Percentiles rank a stretch among this genome's conserved stretches.
phyloP scores from a whole-genome alignment of 2,888 invertebrate species.

The Timema podura region DNA sequence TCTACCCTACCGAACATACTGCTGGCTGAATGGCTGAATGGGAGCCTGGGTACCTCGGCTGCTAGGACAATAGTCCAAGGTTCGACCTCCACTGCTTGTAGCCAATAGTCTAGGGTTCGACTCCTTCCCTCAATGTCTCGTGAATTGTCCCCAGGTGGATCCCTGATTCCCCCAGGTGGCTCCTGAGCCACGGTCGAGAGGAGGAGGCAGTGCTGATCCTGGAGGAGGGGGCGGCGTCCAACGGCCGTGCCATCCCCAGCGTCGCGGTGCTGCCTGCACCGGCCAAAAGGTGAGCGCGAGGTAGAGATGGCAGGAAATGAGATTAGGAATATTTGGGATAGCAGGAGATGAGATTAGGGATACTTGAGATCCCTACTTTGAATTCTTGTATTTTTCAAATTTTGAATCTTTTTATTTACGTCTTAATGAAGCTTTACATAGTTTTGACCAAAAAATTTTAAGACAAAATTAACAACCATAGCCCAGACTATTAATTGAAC shows the following conservation, averaged over 20 bases:
- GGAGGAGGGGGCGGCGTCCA: slow-evolving; percentile 42
- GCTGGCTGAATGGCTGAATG: background rate
- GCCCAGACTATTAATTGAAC: no score
- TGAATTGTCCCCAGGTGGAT: slow-evolving; percentile 39
- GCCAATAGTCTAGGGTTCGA: no score
- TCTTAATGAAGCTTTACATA: background rate
- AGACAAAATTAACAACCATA: no score
- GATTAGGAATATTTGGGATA: no score
- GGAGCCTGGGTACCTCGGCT: no score
- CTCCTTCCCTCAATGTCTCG: no score
- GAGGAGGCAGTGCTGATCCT: slow-evolving; percentile 43
- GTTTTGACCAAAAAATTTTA: background rate
- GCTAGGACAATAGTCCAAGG: no score
- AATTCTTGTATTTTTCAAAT: no score
- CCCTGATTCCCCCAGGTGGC: slow-evolving; percentile 49
- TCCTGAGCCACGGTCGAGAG: slow-evolving; percentile 41
- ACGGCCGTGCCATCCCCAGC: slow-evolving; percentile 34
- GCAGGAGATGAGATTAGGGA: no score
- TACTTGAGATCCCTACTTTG: no score
- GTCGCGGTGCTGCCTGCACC: background rate
- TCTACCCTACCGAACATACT: background rate
- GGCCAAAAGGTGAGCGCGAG: slow-evolving; percentile 1
- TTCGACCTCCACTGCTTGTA: no score
- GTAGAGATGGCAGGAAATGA: no score
- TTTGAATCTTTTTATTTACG: background rate